Conservation (phyloP, 1,140 invertebrate species). For the Lepidurus arcticus region DNA sequence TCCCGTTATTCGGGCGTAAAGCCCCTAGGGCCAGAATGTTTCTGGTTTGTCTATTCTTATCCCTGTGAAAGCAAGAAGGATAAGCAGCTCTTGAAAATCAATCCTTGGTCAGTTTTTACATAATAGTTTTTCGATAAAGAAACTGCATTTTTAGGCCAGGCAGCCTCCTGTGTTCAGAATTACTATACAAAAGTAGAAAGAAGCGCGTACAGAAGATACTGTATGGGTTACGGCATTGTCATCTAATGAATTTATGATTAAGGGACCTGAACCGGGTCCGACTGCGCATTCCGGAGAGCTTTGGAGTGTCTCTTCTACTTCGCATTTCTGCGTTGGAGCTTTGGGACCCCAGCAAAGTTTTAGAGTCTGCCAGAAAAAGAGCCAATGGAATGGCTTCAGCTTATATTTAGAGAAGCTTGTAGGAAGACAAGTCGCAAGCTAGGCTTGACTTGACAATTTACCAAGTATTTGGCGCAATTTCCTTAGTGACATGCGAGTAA, state of each 20-base stretch:
- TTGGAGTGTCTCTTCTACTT: neutral
- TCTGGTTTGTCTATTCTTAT: conserved; percentile 15
- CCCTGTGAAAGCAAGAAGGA: conserved; percentile 6
- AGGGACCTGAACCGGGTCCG: neutral
- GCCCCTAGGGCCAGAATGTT: neutral
- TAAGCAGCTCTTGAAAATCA: neutral
- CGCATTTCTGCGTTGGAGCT: neutral
- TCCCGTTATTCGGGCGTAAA: neutral
- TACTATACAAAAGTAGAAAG: neutral
- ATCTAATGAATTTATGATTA: neutral
- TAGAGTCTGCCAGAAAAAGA: conserved; percentile 2
- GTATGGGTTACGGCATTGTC: neutral
- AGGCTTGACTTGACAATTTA: neutral
- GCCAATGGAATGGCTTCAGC: neutral
- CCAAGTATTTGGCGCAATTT: conserved; percentile 3
- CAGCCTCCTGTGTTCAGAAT: neutral
- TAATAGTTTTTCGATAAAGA: neutral
- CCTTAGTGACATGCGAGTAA: neutral
- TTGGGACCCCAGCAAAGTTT: neutral
- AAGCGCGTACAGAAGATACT: neutral
- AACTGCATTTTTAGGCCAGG: neutral
- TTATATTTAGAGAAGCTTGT: conserved; percentile 15
- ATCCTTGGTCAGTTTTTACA: neutral
- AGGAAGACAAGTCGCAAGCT: neutral
- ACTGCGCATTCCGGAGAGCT: conserved; percentile 1